phyloP scores from a whole-genome alignment of 2,113 vertebrate genomes.

The Pseudopodoces humilis region DNA sequence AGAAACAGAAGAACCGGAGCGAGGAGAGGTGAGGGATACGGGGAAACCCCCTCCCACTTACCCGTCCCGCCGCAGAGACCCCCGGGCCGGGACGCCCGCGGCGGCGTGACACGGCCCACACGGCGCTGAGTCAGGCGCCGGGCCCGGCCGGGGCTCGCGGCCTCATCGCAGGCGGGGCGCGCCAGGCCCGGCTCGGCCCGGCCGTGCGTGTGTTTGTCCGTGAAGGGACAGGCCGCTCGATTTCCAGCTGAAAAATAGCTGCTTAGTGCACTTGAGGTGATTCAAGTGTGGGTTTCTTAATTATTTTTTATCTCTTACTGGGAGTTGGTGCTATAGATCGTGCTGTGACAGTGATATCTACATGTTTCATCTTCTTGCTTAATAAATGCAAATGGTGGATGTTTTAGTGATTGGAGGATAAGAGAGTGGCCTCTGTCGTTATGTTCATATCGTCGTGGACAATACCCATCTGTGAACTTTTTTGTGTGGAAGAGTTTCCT shows the following conservation, averaged over 20 bases:
- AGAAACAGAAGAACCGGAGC: slow-evolving; percentile 82
- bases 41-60: background rate
- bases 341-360: background rate
- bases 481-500: background rate
- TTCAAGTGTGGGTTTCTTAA: background rate
- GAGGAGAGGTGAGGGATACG: slow-evolving; percentile 73
- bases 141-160: slow-evolving; percentile 6
- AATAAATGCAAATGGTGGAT: background rate
- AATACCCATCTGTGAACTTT: background rate
- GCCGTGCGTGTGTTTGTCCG: background rate
- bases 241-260: background rate
- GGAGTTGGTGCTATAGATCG: accelerated
- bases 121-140: slow-evolving; percentile 40
- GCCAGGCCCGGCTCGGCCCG: background rate
- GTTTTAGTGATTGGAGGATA: background rate
- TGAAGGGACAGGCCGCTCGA: background rate
- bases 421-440: background rate
- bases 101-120: background rate
- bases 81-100: background rate
- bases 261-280: background rate
- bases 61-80: background rate
- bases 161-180: background rate
- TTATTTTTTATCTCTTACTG: background rate
- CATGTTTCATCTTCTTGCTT: background rate
- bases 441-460: accelerated